Evolutionary conservation across 1,140 invertebrate genomes (phyloP), one percentile per base, ranked within the genome.

Genomic region (Ctenoplectra terminalis): DNA sequence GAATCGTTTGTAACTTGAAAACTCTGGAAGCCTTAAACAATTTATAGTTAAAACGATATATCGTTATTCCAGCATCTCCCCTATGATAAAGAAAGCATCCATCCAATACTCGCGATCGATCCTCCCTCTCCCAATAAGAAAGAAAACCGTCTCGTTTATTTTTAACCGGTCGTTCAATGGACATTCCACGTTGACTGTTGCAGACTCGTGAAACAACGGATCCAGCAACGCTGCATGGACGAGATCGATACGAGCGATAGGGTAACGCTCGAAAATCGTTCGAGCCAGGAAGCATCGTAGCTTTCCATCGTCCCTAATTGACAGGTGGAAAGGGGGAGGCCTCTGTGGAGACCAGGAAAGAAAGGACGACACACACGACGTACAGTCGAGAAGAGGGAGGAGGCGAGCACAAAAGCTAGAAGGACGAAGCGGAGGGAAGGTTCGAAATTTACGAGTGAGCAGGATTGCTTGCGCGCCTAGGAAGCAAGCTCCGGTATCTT

Each of bases 221-320:
- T 48, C 64, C 48, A 29, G 15, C 20, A 50, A 61, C 31, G 54
- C 15, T 23, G 72, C 60, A 29, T n/a, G 60, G 56, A 67, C n/a
- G 52, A 66, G 54, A 66, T 85, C 83, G 83, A 52, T 74, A 56
- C 70, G 54, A 50, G 40, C 74, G 70, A 52, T 63, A 60, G 78
- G 73, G 84, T 85, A 86, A 87, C 77, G 84, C 71, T 70, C 71
- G 88, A 87, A 86, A 90, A 90, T 88, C 87, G 77, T 82, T 75
- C 61, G 56, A 61, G 80, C 60, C 74, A 67, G 84, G 72, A 86
- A 90, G 87, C 83, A 37, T 71, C 74, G 82, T 70, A 83, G 74
- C 83, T 88, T 78, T 90, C 87, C 88, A 87, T 92, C 86, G 86
- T 71, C 69, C 83, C 79, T 92, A 92, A 92, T 92, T 91, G 91